A percentile compares a stretch with the other conserved stretches of the same genome.
These are phyloP conservation scores for Drosophila borealis DNA, from an alignment of 2,888 invertebrate species.

Conservation along the genomic window DNA sequence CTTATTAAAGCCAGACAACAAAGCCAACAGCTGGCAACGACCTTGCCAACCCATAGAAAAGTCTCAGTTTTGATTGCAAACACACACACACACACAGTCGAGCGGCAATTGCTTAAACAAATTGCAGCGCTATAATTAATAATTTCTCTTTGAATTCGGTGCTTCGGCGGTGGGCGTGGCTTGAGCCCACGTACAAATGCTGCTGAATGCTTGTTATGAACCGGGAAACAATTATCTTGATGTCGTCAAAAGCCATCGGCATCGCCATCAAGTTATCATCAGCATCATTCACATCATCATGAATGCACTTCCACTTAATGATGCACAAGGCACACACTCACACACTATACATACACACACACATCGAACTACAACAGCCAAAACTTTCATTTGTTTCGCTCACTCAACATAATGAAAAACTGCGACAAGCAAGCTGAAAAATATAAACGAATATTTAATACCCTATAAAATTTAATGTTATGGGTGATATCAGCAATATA, in stretches of 20 bases:
- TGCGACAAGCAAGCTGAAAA: constrained; percentile 4
- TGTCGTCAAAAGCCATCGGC: constrained; percentile 73
- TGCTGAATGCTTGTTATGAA: constrained; percentile 51
- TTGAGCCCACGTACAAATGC: constrained; percentile 48
- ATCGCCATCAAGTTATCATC: constrained; percentile 59
- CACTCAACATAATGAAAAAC: constrained; percentile 77
- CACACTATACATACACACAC: constrained; percentile 15
- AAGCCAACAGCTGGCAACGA: constrained; percentile 47
- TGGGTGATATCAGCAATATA: too few species aligned
- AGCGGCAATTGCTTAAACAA: constrained; percentile 32
- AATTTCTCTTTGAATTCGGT: constrained; percentile 62
- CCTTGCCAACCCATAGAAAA: constrained; percentile 64
- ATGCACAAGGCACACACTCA: constrained; percentile 32
- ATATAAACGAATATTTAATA: neutral
- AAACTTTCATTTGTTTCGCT: constrained; percentile 75
- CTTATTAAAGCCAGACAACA: constrained; percentile 29
- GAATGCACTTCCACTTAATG: constrained; percentile 78
- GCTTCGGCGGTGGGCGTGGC: constrained; percentile 16
- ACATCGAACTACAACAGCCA: constrained; percentile 31
- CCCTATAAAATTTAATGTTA: neutral
- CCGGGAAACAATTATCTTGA: constrained; percentile 75
- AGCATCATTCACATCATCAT: constrained; percentile 34
- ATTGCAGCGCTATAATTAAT: constrained; percentile 58
- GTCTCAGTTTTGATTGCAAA: constrained; percentile 43
- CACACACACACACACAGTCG: constrained; percentile 1